Conservation (phyloP, 2,797 vertebrate genomes). For the Melanotaenia trifasciata region DNA sequence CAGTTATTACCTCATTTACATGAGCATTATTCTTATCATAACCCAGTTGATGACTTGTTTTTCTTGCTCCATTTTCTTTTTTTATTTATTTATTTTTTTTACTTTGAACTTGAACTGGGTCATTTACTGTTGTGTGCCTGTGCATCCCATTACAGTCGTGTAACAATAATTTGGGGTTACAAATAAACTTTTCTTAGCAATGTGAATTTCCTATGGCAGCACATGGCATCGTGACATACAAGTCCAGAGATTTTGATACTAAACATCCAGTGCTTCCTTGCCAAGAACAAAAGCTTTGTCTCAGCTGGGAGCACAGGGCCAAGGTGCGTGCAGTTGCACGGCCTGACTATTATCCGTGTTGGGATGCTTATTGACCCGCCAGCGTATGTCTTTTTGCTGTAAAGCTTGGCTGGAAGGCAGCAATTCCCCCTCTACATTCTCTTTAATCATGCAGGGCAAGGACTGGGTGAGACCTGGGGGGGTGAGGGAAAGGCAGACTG, state of each 20-base stretch:
- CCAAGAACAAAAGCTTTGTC: slow-evolving; percentile 78
- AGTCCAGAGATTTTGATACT: slow-evolving; percentile 64
- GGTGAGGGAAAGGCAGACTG: slow-evolving; percentile 70
- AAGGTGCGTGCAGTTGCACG: slow-evolving; percentile 60
- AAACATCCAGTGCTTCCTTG: slow-evolving; percentile 76
- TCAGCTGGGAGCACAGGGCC: slow-evolving; percentile 64
- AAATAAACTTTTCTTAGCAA: slow-evolving; percentile 52
- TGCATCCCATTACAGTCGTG: not conserved
- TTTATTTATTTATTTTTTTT: not conserved
- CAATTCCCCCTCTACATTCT: slow-evolving; percentile 67
- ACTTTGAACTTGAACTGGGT: slow-evolving; percentile 7
- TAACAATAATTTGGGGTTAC: slow-evolving; percentile 17
- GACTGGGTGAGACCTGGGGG: slow-evolving; percentile 72
- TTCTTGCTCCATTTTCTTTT: not conserved
- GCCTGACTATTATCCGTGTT: slow-evolving; percentile 75
- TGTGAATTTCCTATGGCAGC: slow-evolving; percentile 29
- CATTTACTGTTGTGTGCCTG: not conserved
- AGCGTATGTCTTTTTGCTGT: slow-evolving; percentile 63
- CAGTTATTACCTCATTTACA: not conserved
- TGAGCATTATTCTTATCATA: not conserved
- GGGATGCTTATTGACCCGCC: slow-evolving; percentile 76
- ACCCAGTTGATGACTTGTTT: slow-evolving; percentile 1
- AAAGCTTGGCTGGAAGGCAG: slow-evolving; percentile 76
- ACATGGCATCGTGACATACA: slow-evolving; percentile 44
- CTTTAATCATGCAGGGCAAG: slow-evolving; percentile 85